Base-by-base conservation (phyloP, 2,888 invertebrate genomes). In the Eupithecia insigniata region DNA sequence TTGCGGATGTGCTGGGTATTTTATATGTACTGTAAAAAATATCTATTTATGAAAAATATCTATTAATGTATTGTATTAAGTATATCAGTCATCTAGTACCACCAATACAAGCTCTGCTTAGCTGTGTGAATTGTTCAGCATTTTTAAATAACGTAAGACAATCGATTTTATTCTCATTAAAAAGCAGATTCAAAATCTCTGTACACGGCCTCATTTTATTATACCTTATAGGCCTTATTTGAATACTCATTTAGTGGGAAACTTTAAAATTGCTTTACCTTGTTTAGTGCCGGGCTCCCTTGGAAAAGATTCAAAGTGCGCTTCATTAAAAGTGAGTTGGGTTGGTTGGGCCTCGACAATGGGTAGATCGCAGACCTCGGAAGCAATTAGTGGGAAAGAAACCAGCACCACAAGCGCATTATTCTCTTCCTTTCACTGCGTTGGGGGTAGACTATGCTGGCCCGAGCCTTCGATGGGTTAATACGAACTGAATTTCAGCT, bases 271-370 rank as follows among this genome's bases (percentile, higher is more conserved):
- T 89, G 87, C 86, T 87, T 84, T 85, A 89, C 87, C 86, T 88
- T 81, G 80, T 80, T 84, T 87, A 85, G 84, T 81, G 83, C 65
- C 14, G 83, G 46, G 83, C 82, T 82, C 81, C 80, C 80, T 84
- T 80, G 82, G 86, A 89, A 89, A 89, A 89, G 88, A 89, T 90
- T 89, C 83, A 85, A 88, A 90, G 87, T 85, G 89, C 85, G 87
- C 90, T 91, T 92, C 91, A 91, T 92, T 92, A 91, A 89, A 88
- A 87, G 84, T 84, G 85, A 84, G 85, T 85, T 84, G 84, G 80
- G 76, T 80, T 84, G 85, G 84, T 83, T 83, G 80, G 82, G 76
- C 80, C 84, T 86, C 86, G 85, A 90, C 91, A 90, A 90, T 90
- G 83, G 87, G 83, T 84, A 84, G 85, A 86, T 83, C 82, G 81